Evolutionary conservation across 2,888 invertebrate genomes (phyloP).

Genomic region (Zaprionus lineosus): DNA sequence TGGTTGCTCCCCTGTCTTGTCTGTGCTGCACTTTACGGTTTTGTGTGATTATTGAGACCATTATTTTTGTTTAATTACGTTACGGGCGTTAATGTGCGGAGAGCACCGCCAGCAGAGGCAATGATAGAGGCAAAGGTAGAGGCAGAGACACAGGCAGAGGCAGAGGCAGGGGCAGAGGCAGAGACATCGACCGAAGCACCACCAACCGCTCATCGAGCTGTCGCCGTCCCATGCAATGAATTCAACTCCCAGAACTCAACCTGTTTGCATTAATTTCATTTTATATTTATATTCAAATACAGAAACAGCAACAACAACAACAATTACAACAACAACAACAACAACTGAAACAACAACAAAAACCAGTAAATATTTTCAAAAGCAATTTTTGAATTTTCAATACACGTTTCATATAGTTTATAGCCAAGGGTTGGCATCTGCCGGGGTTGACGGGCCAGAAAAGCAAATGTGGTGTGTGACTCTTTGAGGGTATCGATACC

Average conservation of each 20-base stretch:
- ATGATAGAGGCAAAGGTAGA: too few species aligned
- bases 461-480: too few species aligned
- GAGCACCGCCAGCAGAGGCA: conserved; percentile 49
- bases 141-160: too few species aligned
- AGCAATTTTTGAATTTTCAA: conserved; percentile 43
- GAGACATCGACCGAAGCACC: conserved; percentile 6
- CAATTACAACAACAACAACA: conserved; percentile 41
- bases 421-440: conserved; percentile 9
- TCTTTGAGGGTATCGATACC: too few species aligned
- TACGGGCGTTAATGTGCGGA: conserved; percentile 75
- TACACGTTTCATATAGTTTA: conserved; percentile 37
- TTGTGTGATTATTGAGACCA: conserved; percentile 74
- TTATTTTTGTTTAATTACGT: conserved; percentile 79
- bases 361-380: conserved; percentile 21
- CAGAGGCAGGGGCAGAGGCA: too few species aligned
- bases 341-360: conserved; percentile 24
- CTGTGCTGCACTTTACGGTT: conserved; percentile 59
- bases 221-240: conserved; percentile 12
- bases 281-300: conserved; percentile 54
- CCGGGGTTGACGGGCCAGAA: conserved; percentile 33
- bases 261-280: conserved; percentile 52
- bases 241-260: conserved; percentile 38
- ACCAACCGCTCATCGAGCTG: conserved; percentile 9
- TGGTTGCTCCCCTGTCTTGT: conserved; percentile 10
- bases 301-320: conserved; percentile 21